A percentile compares a stretch with the other conserved stretches of the same genome.
These are phyloP conservation scores for Cnemophilus loriae DNA, from an alignment of 2,113 vertebrate species.

Conservation along the genomic window DNA sequence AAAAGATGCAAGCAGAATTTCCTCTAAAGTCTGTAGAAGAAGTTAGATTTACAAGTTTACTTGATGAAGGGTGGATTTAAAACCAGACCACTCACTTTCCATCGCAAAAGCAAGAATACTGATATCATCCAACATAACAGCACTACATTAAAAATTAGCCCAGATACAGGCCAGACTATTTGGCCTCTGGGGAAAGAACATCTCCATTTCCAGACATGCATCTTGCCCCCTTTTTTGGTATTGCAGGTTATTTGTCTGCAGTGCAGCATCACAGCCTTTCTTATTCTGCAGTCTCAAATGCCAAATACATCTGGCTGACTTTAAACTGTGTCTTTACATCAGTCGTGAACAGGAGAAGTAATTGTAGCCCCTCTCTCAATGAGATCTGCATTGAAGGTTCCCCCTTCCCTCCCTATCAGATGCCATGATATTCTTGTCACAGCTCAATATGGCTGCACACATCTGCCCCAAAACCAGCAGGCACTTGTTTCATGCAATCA, in stretches of 20 bases:
- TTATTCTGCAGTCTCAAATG: neutral
- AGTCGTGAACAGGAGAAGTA: neutral
- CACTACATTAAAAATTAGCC: neutral
- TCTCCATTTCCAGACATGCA: neutral
- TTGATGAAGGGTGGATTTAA: neutral
- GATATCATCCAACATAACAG: neutral
- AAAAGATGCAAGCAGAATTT: neutral
- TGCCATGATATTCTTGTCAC: neutral
- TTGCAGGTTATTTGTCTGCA: neutral
- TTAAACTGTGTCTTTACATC: neutral
- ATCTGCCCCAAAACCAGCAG: neutral
- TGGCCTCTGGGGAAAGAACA: neutral
- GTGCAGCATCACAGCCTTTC: neutral
- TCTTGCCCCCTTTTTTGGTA: neutral
- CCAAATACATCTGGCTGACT: neutral
- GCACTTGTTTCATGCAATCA: neutral
- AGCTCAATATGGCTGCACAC: neutral
- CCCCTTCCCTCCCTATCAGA: neutral
- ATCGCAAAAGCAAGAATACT: neutral
- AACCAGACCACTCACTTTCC: neutral
- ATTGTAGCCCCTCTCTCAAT: neutral
- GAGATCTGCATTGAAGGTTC: neutral
- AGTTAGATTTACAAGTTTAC: neutral
- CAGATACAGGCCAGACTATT: neutral
- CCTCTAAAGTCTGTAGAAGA: neutral